Percentiles rank a stretch among this genome's conserved stretches.
These are phyloP conservation scores for Perizoma flavofasciatum DNA, from an alignment of 2,888 invertebrate genomes.

Conservation along the genomic window DNA sequence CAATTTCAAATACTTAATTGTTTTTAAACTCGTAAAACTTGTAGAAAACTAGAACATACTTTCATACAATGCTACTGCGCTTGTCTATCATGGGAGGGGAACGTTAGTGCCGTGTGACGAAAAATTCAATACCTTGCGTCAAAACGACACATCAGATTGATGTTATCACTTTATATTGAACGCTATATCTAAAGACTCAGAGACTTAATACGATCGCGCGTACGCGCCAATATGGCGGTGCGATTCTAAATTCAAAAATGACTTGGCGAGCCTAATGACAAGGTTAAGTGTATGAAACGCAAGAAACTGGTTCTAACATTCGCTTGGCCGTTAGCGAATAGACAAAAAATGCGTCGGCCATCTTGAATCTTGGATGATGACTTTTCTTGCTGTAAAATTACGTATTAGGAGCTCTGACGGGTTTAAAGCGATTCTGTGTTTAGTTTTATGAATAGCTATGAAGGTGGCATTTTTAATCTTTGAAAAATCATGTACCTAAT, in stretches of 20 bases:
- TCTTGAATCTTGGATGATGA: constrained; percentile 62
- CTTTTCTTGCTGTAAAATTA: constrained; percentile 59
- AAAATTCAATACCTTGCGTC: constrained; percentile 42
- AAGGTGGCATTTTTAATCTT: neutral
- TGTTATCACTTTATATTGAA: constrained; percentile 31
- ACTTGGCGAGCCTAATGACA: constrained; percentile 72
- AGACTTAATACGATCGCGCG: constrained; percentile 35
- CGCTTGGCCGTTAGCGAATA: constrained; percentile 64
- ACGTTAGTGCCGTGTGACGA: constrained; percentile 56
- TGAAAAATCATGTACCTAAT: too few relatives aligned
- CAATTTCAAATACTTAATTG: too few relatives aligned
- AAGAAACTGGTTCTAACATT: constrained; percentile 70
- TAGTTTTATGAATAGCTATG: constrained; percentile 1
- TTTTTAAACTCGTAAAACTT: too few relatives aligned
- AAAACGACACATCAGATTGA: constrained; percentile 38
- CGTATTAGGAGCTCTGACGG: constrained; percentile 33
- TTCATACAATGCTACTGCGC: constrained; percentile 48
- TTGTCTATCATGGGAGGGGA: constrained; percentile 48
- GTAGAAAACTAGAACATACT: constrained; percentile 35
- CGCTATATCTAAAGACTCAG: constrained; percentile 33
- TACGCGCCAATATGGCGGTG: constrained; percentile 29
- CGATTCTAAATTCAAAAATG: constrained; percentile 61
- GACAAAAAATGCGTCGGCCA: constrained; percentile 67
- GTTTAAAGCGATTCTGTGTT: constrained; percentile 15
- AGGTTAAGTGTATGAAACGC: constrained; percentile 69